Evolutionary conservation across 2,888 invertebrate genomes (phyloP).

Genomic region (Ochropleura leucogaster): DNA sequence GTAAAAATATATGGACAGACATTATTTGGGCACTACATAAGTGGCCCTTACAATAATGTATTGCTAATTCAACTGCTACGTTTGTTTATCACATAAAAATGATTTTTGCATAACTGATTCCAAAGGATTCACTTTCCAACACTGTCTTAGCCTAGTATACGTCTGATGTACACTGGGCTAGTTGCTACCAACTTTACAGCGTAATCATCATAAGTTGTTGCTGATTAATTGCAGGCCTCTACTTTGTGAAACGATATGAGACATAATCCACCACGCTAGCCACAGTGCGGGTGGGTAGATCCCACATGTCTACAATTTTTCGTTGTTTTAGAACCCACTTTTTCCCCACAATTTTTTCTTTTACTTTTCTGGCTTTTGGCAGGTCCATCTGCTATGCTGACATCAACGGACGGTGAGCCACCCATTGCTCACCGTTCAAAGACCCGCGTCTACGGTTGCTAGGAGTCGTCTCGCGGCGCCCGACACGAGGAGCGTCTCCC

Average conservation of each 20-base stretch:
- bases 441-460: too few relatives aligned
- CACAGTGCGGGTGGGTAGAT: background rate
- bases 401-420: too few relatives aligned
- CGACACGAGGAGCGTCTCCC: too few relatives aligned
- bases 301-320: background rate
- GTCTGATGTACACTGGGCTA: background rate
- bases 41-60: background rate
- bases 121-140: background rate
- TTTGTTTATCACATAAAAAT: background rate
- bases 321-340: background rate
- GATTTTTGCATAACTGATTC: background rate
- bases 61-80: background rate
- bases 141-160: background rate
- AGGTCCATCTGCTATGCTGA: too few relatives aligned
- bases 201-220: too few relatives aligned
- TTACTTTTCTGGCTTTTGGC: too few relatives aligned
- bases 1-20: constrained; percentile 8
- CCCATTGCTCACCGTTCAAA: too few relatives aligned
- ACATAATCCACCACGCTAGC: background rate
- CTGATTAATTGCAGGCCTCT: background rate
- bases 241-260: background rate
- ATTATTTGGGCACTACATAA: constrained; percentile 1
- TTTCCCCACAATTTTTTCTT: background rate
- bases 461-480: too few relatives aligned
- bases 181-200: background rate